Conservation (phyloP, 2,113 vertebrate species). For the Nyctibius bracteatus region DNA sequence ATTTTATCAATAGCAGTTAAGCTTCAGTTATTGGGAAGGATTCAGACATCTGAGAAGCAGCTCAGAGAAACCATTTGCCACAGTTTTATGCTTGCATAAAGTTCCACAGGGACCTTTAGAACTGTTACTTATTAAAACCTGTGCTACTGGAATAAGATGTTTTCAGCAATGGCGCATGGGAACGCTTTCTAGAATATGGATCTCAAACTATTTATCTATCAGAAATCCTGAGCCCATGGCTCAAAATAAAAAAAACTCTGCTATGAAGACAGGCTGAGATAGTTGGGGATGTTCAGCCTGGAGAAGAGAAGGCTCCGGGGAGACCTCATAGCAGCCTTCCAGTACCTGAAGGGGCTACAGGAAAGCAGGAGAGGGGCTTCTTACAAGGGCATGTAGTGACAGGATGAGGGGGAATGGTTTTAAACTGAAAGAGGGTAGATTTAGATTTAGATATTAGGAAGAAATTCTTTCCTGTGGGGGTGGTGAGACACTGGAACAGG, state of each 20-base stretch:
- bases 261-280: too few relatives aligned
- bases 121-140: not conserved
- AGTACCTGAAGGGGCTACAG: too few relatives aligned
- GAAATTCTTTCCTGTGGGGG: too few relatives aligned
- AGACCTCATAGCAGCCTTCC: too few relatives aligned
- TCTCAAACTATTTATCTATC: not conserved
- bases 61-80: not conserved
- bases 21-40: not conserved
- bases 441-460: too few relatives aligned
- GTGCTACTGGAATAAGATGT: not conserved
- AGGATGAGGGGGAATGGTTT: too few relatives aligned
- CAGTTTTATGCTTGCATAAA: not conserved
- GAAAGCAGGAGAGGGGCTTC: too few relatives aligned
- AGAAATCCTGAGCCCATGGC: not conserved
- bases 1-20: not conserved
- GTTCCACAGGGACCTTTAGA: not conserved
- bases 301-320: too few relatives aligned
- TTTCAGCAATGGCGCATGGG: not conserved
- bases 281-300: too few relatives aligned
- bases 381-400: too few relatives aligned
- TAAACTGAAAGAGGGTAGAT: too few relatives aligned
- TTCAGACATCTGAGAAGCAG: not conserved
- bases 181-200: not conserved
- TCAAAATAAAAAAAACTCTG: not conserved
- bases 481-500: too few relatives aligned